A percentile compares a stretch with the other conserved stretches of the same genome.
phyloP scores from a whole-genome alignment of 2,888 invertebrate species.

The Tridacna gigas region DNA sequence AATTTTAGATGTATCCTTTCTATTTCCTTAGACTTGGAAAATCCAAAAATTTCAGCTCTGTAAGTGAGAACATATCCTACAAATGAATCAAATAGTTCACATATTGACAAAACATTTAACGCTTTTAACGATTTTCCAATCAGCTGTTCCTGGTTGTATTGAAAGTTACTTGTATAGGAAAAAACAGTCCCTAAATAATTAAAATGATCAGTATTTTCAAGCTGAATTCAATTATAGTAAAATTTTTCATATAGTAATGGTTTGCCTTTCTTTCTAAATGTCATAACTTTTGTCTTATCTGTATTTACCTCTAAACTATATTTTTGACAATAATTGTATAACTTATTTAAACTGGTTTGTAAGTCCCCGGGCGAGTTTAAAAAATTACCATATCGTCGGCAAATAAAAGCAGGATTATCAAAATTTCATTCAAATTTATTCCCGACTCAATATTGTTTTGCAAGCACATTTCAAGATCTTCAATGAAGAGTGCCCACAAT shows the following conservation, averaged over 20 bases:
- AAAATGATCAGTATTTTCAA: conserved; percentile 30
- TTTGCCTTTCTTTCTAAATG: conserved; percentile 3
- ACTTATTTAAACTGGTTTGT: neutral
- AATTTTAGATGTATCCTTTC: conserved; percentile 14
- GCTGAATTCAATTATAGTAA: neutral
- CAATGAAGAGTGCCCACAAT: conserved; percentile 6
- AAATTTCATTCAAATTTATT: neutral
- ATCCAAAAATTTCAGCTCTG: neutral
- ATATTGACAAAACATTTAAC: conserved; percentile 15
- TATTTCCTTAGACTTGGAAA: neutral
- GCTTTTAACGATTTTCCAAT: conserved; percentile 31
- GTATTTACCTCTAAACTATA: conserved; percentile 2
- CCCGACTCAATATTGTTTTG: neutral
- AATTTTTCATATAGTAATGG: conserved; percentile 14
- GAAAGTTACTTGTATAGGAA: conserved; percentile 29
- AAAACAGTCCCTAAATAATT: conserved; percentile 35
- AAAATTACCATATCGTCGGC: conserved; percentile 28
- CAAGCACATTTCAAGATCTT: conserved; percentile 28
- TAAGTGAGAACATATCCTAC: conserved; percentile 25
- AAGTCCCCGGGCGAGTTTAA: neutral
- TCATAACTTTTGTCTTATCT: conserved; percentile 9
- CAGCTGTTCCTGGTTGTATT: conserved; percentile 13
- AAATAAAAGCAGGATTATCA: conserved; percentile 1
- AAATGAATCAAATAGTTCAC: conserved; percentile 37
- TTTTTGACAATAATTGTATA: conserved; percentile 6